Percentiles rank a stretch among this genome's conserved stretches.
Conservation (phyloP, 2,888 invertebrate species). For the Drosophila nigricruria region DNA sequence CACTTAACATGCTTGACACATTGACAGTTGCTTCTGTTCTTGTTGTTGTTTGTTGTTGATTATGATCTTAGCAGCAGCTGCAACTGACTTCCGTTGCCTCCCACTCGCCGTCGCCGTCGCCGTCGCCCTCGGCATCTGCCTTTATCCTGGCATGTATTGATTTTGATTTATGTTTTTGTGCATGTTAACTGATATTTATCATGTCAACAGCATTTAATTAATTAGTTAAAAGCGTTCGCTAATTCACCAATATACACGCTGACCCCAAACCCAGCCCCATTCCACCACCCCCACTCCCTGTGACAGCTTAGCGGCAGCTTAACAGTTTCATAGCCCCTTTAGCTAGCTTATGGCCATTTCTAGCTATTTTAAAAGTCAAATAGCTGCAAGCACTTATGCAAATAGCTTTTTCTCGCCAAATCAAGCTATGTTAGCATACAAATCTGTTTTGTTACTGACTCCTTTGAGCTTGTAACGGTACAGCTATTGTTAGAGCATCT, state of each 20-base stretch:
- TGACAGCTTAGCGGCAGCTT: slow-evolving; percentile 34
- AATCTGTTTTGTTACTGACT: neutral
- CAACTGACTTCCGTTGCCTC: slow-evolving; percentile 3
- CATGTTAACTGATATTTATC: slow-evolving; percentile 24
- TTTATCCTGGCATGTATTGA: slow-evolving; percentile 12
- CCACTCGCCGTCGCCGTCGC: neutral
- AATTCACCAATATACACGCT: slow-evolving; percentile 2
- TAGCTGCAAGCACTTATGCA: slow-evolving; percentile 8
- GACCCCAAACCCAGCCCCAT: too few species aligned
- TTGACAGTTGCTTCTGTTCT: slow-evolving; percentile 26
- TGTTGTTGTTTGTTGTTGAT: slow-evolving; percentile 21
- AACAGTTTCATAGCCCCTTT: slow-evolving; percentile 8
- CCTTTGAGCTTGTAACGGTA: neutral
- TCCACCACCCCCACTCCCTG: too few species aligned
- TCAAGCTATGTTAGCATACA: slow-evolving; percentile 4
- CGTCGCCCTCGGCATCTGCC: neutral
- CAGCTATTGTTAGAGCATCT: neutral
- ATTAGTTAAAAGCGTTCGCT: slow-evolving; percentile 44
- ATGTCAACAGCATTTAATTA: slow-evolving; percentile 33
- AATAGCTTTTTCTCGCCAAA: slow-evolving; percentile 7
- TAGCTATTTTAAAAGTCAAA: slow-evolving; percentile 14
- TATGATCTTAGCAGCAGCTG: slow-evolving; percentile 39
- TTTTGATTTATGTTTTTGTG: slow-evolving; percentile 34
- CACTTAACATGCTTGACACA: slow-evolving; percentile 33
- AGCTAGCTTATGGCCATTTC: slow-evolving; percentile 4